Percentiles rank a stretch among this genome's conserved stretches.
phyloP scores from a whole-genome alignment of 2,888 invertebrate species.

The Agonum fuliginosum region DNA sequence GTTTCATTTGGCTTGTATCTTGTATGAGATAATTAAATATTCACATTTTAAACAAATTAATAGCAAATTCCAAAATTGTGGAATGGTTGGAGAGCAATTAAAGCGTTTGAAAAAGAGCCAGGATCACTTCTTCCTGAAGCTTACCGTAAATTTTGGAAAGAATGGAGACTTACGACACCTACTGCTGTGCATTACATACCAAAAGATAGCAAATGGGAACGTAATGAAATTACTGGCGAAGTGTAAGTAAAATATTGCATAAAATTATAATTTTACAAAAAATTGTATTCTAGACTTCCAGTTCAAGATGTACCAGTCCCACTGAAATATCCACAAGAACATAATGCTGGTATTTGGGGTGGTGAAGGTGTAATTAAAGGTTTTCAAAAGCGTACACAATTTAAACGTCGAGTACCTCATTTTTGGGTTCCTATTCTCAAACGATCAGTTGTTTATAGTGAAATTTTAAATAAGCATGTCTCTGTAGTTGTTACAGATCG shows the following conservation, averaged over 20 bases:
- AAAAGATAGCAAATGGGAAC: slow-evolving; percentile 82
- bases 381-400: slow-evolving; percentile 80
- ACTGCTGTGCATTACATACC: slow-evolving; percentile 82
- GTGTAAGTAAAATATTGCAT: slow-evolving; percentile 74
- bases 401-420: slow-evolving; percentile 82
- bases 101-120: slow-evolving; percentile 79
- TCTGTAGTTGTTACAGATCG: slow-evolving; percentile 89
- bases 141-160: slow-evolving; percentile 90
- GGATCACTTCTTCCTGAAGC: slow-evolving; percentile 84
- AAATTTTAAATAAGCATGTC: slow-evolving; percentile 90
- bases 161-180: slow-evolving; percentile 84
- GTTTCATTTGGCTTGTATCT: not conserved
- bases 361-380: slow-evolving; percentile 96
- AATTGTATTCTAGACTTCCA: slow-evolving; percentile 73
- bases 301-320: slow-evolving; percentile 87
- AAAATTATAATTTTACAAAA: not conserved
- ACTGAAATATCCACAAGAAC: slow-evolving; percentile 85
- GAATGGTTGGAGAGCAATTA: slow-evolving; percentile 56
- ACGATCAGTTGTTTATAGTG: slow-evolving; percentile 89
- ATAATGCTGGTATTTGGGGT: slow-evolving; percentile 94
- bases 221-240: slow-evolving; percentile 83
- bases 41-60: no score
- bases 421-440: slow-evolving; percentile 92
- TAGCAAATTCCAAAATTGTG: slow-evolving; percentile 45
- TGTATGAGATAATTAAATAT: slow-evolving; percentile 17